Base-by-base conservation (phyloP, 92 coral and sea anemone species). In the Palythoa heliodiscus region DNA sequence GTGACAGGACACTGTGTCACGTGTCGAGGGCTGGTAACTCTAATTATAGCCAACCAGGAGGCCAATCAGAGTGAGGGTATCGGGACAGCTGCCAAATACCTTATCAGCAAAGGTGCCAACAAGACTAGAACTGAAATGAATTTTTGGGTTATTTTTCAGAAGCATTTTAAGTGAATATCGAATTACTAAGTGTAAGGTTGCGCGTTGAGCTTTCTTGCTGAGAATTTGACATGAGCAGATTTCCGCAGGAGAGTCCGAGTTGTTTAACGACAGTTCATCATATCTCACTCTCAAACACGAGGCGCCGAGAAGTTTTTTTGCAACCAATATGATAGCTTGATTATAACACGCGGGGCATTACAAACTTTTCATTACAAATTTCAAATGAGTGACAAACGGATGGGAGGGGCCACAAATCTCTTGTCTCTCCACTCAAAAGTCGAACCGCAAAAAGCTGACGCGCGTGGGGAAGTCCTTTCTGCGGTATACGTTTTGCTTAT, bases 71-170 rank as follows among this genome's bases (percentile, higher is more conserved):
- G 70, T 25, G 58, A 73, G 20, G 13, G 22, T 52, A 64, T 73
- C 86, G 23, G 83, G 95, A 90, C 95, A 93, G 89, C 89, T 93
- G 94, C 92, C 97, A 91, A 84, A 69, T 19, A 87, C 29, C 83
- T 85, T 80, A 87, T 92, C 89, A 87, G 83, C 78, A 60, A 66
- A 73, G 97, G 97, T 87, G 97, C 91, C 97, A 87, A 66, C 70
- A 82, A 70, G 97, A 87, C 97, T 88, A 25, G 69, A 40, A 47
- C 52, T 67, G 80, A 86, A 86, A 86, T 86, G 90, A 88, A 89
- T 87, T 89, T 89, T 87, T 76, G 81, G 84, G 74, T 70, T 89
- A 86, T 86, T 85, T 89, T 89, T 82, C 90, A 82, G 43, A 84
- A 84, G 82, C 73, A 86, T 82, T 89, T 89, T 89, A 86, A 77